Evolutionary conservation across 2,888 invertebrate species (phyloP).

Genomic region (Diabrotica balteata): DNA sequence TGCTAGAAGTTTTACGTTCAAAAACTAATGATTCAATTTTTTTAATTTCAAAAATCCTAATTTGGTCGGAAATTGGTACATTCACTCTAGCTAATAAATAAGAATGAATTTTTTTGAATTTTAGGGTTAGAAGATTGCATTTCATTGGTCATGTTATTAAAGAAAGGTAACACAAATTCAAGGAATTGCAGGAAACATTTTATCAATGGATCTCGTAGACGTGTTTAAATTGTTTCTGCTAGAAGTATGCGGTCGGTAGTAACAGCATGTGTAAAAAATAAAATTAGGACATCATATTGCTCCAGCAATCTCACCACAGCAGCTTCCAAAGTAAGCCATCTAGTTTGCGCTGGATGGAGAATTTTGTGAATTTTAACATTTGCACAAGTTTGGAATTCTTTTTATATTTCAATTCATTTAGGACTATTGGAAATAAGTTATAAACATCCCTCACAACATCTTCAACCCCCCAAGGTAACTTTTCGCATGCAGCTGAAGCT

Average conservation of each 20-base stretch:
- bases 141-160: too few species aligned
- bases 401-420: constrained; percentile 12
- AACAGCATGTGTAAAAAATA: constrained; percentile 17
- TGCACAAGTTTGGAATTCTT: constrained; percentile 26
- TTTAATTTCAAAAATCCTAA: too few species aligned
- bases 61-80: too few species aligned
- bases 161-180: too few species aligned
- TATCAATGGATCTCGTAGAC: neutral
- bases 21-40: too few species aligned
- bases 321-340: constrained; percentile 29
- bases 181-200: too few species aligned
- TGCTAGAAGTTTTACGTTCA: too few species aligned
- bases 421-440: constrained; percentile 27
- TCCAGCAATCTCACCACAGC: constrained; percentile 24
- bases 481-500: constrained; percentile 24
- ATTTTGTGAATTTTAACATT: constrained; percentile 26
- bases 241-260: constrained; percentile 11
- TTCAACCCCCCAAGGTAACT: constrained; percentile 26
- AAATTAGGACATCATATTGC: constrained; percentile 9
- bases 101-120: too few species aligned
- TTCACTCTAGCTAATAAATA: too few species aligned
- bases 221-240: constrained; percentile 7
- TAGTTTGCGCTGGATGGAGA: constrained; percentile 22
- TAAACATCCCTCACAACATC: constrained; percentile 25
- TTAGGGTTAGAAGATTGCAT: too few species aligned